These are phyloP conservation scores for Pseudococcus viburni DNA, from an alignment of 2,888 invertebrate species.

Conservation along the genomic window DNA sequence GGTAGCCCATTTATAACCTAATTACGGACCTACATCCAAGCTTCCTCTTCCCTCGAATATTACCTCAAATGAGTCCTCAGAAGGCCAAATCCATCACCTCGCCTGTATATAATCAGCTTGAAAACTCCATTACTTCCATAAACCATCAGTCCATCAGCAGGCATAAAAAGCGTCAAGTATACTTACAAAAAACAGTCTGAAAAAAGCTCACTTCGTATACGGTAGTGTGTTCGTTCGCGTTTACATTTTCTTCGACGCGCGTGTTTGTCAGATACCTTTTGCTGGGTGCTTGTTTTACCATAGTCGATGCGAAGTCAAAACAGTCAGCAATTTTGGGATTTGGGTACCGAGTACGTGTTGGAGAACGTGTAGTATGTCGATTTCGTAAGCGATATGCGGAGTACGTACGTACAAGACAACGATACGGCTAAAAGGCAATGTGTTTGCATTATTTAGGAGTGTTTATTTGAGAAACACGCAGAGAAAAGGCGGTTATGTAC, in stretches of 20 bases:
- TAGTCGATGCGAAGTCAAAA: neutral
- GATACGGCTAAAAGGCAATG: conserved; percentile 8
- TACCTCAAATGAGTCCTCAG: no score
- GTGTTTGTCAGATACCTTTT: neutral
- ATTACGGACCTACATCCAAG: no score
- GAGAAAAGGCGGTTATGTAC: conserved; percentile 16
- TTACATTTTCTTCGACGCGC: neutral
- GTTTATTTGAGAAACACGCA: conserved; percentile 16
- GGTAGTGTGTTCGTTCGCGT: no score
- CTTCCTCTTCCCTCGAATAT: no score
- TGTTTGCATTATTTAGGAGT: conserved; percentile 41
- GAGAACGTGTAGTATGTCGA: neutral
- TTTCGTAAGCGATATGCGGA: conserved; percentile 10
- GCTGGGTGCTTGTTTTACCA: neutral
- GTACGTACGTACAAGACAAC: neutral
- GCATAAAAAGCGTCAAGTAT: no score
- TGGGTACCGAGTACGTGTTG: neutral
- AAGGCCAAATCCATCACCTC: no score
- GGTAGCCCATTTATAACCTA: no score
- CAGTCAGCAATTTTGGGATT: conserved; percentile 25
- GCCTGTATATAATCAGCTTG: no score
- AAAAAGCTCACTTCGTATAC: no score
- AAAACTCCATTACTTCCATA: no score
- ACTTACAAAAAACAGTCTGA: no score
- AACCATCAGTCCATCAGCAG: no score